Evolutionary conservation across 2,888 invertebrate species (phyloP).

Genomic region (Chelonus formosanus): DNA sequence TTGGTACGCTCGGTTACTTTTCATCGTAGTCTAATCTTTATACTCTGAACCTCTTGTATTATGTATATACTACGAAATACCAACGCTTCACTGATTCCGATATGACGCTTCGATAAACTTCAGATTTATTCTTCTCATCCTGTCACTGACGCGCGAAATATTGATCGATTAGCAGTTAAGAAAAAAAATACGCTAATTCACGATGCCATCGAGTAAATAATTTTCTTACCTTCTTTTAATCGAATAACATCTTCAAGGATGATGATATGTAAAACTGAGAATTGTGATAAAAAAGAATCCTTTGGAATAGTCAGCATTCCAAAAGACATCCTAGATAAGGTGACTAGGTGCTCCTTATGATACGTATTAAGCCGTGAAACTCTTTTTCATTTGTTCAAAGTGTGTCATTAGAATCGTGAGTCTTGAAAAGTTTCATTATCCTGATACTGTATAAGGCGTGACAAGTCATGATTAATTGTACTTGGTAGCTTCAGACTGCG

Average conservation of each 20-base stretch:
- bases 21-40: conserved; percentile 12
- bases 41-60: background rate
- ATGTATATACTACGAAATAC: conserved; percentile 15
- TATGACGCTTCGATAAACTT: conserved; percentile 29
- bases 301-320: too few species aligned
- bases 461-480: conserved; percentile 32
- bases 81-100: conserved; percentile 14
- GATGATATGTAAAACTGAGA: too few species aligned
- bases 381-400: conserved; percentile 36
- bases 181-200: background rate
- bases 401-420: conserved; percentile 46
- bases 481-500: conserved; percentile 24
- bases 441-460: conserved; percentile 24
- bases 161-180: conserved; percentile 2
- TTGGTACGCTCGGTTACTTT: conserved; percentile 43
- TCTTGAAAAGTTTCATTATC: conserved; percentile 50
- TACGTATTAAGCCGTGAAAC: conserved; percentile 16
- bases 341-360: too few species aligned
- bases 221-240: too few species aligned
- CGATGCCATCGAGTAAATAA: too few species aligned
- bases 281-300: too few species aligned
- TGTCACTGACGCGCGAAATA: conserved; percentile 1
- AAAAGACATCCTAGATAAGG: too few species aligned
- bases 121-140: background rate
- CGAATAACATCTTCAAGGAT: too few species aligned